Conservation (phyloP, 2,888 invertebrate genomes). For the Selenia dentaria region DNA sequence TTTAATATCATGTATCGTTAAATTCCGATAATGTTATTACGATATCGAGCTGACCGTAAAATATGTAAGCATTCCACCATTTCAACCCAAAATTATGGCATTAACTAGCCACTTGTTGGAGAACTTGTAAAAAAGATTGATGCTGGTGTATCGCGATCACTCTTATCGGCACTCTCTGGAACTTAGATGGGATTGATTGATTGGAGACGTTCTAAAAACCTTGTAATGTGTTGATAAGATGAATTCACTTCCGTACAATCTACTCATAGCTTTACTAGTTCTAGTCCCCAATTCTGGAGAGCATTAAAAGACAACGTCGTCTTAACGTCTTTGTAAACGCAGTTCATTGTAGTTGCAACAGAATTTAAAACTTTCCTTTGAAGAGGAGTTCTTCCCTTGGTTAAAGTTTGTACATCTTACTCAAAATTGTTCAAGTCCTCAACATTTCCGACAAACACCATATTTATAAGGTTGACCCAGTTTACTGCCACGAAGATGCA, state of each 20-base stretch:
- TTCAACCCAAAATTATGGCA: slow-evolving; percentile 6
- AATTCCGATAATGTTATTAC: slow-evolving; percentile 44
- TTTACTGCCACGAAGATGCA: too few relatives aligned
- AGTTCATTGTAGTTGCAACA: slow-evolving; percentile 6
- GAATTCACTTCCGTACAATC: background rate
- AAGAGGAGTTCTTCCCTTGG: slow-evolving; percentile 4
- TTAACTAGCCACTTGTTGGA: slow-evolving; percentile 14
- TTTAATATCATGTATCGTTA: slow-evolving; percentile 50
- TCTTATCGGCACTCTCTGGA: slow-evolving; percentile 9
- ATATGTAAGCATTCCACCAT: slow-evolving; percentile 20
- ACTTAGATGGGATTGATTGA: slow-evolving; percentile 8
- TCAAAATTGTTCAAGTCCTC: slow-evolving; percentile 1
- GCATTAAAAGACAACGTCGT: too few relatives aligned
- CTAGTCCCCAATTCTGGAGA: too few relatives aligned
- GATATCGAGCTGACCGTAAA: slow-evolving; percentile 29
- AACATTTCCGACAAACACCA: too few relatives aligned
- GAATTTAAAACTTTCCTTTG: background rate
- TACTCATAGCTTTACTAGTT: too few relatives aligned
- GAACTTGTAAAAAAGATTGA: slow-evolving; percentile 17
- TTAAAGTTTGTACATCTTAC: slow-evolving; percentile 9
- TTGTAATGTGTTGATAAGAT: slow-evolving; percentile 2
- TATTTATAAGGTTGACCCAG: too few relatives aligned
- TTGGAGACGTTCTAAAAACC: slow-evolving; percentile 1
- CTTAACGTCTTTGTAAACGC: too few relatives aligned
- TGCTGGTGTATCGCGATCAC: slow-evolving; percentile 7